Evolutionary conservation across 2,888 invertebrate species (phyloP).

Genomic region (Apodemia hepburni): DNA sequence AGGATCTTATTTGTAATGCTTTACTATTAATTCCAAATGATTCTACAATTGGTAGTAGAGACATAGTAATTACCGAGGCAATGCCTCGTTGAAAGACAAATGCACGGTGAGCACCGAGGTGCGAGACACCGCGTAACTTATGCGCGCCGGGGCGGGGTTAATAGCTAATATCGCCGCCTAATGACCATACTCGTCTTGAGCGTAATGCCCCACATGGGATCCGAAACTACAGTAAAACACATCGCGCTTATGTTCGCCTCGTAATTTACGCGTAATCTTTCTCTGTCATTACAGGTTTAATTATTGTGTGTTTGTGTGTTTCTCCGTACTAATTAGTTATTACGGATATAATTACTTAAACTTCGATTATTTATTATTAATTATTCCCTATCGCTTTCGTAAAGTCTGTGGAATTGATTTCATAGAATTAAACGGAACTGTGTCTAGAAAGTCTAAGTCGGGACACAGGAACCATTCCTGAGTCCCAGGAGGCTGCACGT

Average conservation of each 20-base stretch:
- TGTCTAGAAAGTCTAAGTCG: too few relatives aligned
- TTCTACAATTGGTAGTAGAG: constrained; percentile 19
- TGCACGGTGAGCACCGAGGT: constrained; percentile 31
- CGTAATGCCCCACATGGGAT: constrained; percentile 70
- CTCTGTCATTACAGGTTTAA: constrained; percentile 33
- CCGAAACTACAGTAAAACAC: constrained; percentile 40
- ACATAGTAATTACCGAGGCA: constrained; percentile 32
- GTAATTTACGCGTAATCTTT: constrained; percentile 46
- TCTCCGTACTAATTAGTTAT: constrained; percentile 21
- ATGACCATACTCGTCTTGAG: constrained; percentile 74
- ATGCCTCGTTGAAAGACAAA: constrained; percentile 48
- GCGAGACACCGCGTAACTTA: constrained; percentile 52
- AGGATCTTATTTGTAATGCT: constrained; percentile 1
- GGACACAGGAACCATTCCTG: too few relatives aligned
- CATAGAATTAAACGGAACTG: too few relatives aligned
- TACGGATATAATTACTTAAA: not conserved
- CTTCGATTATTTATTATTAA: too few relatives aligned
- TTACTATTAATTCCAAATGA: constrained; percentile 19
- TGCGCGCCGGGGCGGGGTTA: constrained; percentile 61
- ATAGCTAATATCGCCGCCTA: constrained; percentile 79
- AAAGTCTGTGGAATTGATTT: too few relatives aligned
- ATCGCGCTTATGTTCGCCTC: constrained; percentile 42
- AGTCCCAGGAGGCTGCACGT: too few relatives aligned
- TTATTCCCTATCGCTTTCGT: too few relatives aligned
- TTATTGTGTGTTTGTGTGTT: constrained; percentile 26